Percentiles rank a stretch among this genome's conserved stretches.
Conservation (phyloP, 2,113 vertebrate genomes). For the Bubo bubo region DNA sequence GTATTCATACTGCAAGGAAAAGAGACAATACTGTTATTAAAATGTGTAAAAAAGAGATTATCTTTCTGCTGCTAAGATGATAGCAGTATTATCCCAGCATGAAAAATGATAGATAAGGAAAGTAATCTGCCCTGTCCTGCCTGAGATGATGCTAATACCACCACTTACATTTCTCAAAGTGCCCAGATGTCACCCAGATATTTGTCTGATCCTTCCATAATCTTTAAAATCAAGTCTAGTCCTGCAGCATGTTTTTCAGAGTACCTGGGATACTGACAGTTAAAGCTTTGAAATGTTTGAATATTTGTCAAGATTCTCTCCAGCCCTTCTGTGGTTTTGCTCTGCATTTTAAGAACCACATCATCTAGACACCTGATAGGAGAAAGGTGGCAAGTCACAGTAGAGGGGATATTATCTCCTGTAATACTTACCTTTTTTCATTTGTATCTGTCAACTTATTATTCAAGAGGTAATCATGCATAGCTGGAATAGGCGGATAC, state of each 20-base stretch:
- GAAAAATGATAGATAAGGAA: not conserved
- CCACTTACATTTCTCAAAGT: not conserved
- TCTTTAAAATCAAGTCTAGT: not conserved
- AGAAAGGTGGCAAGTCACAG: not conserved
- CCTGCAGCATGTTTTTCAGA: not conserved
- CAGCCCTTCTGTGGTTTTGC: not conserved
- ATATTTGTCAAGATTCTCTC: not conserved
- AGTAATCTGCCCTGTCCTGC: not conserved
- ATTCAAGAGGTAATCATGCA: not conserved
- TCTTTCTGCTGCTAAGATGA: not conserved
- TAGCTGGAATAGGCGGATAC: not conserved
- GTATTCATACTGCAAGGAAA: conserved; percentile 30
- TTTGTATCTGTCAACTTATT: not conserved
- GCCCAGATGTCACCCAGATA: not conserved
- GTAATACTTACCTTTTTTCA: not conserved
- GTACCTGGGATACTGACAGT: not conserved
- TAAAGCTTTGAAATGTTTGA: not conserved
- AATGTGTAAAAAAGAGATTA: not conserved
- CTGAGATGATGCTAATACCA: not conserved
- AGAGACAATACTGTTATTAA: not conserved
- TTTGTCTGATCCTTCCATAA: not conserved
- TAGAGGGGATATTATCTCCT: not conserved
- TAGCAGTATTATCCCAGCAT: not conserved
- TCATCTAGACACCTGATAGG: not conserved
- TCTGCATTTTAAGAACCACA: not conserved